Base-by-base conservation (phyloP, 2,888 invertebrate genomes). In the Cryptophagus acutangulus region DNA sequence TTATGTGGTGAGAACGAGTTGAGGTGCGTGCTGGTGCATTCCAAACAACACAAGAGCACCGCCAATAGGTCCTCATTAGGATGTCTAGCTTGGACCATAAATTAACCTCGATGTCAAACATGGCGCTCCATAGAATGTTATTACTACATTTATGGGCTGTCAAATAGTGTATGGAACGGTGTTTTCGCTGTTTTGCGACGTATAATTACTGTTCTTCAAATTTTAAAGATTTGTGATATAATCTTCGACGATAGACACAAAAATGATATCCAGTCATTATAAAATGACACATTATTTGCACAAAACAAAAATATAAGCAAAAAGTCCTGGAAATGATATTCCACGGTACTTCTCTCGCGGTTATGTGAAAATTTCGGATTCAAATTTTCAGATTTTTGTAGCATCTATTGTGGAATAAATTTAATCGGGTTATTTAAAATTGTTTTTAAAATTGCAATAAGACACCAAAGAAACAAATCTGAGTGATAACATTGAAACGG, bases 61-160 rank as follows among this genome's bases (percentile, higher is more conserved):
- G 55, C 56, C 58, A 55, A 58, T 59, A 59, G 58, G 58, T 59
- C 58, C 59, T 59, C 61, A 61, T 61, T 61, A 61, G 60, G 58
- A 58, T 54, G 59, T 60, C 59, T 56, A 54, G 58, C 55, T 52
- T 49, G 51, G 54, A 53, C 54, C 57, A 59, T 61, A 61, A 61
- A 50, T 61, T 59, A 61, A 53, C 52, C 53, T 51, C 50, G 53
- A 57, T 60, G 58, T 60, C 60, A 59, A 58, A 61, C 52, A 54
- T 51, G 51, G 55, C 55, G 58, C 55, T 59, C 58, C 51, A 57
- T 52, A 57, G 57, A 59, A 56, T 51, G 57, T 59, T 60, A 60
- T 59, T 61, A 60, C 59, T 49, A 51, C 59, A 55, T 61, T 60
- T 61, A 59, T 60, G 56, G 55, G 54, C 58, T 61, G 61, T 60